Evolutionary conservation across 2,113 vertebrate genomes (phyloP).

Genomic region (Phoxinus phoxinus): DNA sequence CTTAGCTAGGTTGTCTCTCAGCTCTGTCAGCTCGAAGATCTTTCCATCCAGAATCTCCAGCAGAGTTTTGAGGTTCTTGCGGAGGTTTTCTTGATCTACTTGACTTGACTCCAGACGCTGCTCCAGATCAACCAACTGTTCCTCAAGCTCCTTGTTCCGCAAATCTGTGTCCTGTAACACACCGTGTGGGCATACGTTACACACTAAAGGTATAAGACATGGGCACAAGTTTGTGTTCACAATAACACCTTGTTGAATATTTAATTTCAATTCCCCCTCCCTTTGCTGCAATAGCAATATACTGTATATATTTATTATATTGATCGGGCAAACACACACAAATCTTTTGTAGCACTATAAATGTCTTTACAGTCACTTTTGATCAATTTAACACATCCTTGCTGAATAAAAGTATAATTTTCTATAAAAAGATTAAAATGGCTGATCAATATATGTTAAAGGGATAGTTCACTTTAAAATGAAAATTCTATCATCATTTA

Average conservation of each 20-base stretch:
- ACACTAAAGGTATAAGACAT: too few relatives aligned
- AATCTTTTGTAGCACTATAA: not conserved
- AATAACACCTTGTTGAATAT: too few relatives aligned
- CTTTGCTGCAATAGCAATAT: too few relatives aligned
- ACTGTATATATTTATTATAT: too few relatives aligned
- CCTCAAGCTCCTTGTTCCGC: slow-evolving; percentile 92
- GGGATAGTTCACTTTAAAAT: too few relatives aligned
- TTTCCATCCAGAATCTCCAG: slow-evolving; percentile 98
- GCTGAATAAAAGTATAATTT: too few relatives aligned
- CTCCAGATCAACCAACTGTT: slow-evolving; percentile 91
- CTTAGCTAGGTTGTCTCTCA: slow-evolving; percentile 95
- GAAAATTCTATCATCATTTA: too few relatives aligned
- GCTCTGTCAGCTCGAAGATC: slow-evolving; percentile 98
- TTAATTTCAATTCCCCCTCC: too few relatives aligned
- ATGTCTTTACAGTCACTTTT: not conserved
- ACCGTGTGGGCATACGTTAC: too few relatives aligned
- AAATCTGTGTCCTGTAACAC: slow-evolving; percentile 90
- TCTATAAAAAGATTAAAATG: not conserved
- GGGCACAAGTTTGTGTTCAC: too few relatives aligned
- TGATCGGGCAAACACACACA: too few relatives aligned
- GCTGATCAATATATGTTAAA: not conserved
- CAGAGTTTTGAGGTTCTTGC: slow-evolving; percentile 96
- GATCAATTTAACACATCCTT: not conserved
- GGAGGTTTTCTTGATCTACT: slow-evolving; percentile 94
- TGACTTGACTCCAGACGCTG: slow-evolving; percentile 97